A percentile compares a stretch with the other conserved stretches of the same genome.
phyloP scores from a whole-genome alignment of 2,797 vertebrate species.

The Taeniopygia guttata region DNA sequence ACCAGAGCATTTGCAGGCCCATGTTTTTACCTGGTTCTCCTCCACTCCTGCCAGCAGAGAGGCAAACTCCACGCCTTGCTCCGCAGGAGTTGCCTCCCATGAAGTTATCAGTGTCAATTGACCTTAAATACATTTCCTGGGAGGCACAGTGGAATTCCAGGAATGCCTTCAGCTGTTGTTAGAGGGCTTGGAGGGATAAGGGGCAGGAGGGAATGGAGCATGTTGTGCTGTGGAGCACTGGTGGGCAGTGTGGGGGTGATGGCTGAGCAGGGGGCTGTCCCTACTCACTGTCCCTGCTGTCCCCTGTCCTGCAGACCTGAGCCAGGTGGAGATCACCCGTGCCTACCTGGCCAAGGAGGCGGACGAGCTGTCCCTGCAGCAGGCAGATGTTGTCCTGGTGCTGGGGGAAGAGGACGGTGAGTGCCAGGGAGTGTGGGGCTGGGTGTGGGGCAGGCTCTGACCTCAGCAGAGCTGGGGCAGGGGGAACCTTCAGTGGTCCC shows the following conservation, averaged over 20 bases:
- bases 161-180: background rate
- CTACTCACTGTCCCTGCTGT: background rate
- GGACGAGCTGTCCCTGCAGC: conserved; percentile 90
- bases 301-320: conserved; percentile 74
- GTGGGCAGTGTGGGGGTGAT: background rate
- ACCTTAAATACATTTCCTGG: background rate
- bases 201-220: background rate
- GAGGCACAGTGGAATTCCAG: background rate
- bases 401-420: conserved; percentile 85
- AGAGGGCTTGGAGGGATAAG: background rate
- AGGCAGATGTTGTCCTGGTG: conserved; percentile 88
- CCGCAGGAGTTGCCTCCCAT: background rate
- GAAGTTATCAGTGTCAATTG: background rate
- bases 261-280: background rate
- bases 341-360: conserved; percentile 86
- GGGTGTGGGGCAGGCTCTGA: background rate
- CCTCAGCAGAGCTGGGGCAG: background rate
- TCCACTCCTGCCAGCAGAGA: accelerated
- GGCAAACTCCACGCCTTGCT: accelerated
- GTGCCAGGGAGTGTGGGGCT: background rate
- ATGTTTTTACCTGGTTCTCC: background rate
- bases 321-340: conserved; percentile 88
- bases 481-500: background rate
- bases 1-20: background rate
- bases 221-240: background rate